A percentile compares a stretch with the other conserved stretches of the same genome.
Evolutionary conservation across 2,113 vertebrate species (phyloP).

Genomic region (Nanorana parkeri): DNA sequence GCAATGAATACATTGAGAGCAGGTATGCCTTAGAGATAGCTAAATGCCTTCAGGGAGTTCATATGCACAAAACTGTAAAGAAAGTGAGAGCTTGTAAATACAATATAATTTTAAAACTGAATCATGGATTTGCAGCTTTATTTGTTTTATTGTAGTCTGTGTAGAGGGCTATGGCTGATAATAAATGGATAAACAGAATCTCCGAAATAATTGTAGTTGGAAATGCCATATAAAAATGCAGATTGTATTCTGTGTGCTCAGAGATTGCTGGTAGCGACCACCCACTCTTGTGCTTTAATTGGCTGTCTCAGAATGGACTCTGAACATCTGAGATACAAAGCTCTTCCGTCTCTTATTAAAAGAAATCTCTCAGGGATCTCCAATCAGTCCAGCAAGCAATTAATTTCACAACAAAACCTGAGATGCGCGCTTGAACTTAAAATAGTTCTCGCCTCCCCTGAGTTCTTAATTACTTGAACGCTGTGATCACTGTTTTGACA

Average conservation of each 20-base stretch:
- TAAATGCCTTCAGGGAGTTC: no score
- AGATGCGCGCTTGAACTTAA: constrained; percentile 11
- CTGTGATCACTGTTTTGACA: constrained; percentile 27
- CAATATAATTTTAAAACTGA: no score
- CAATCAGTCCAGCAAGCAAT: constrained; percentile 29
- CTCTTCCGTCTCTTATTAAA: neutral
- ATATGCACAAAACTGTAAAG: no score
- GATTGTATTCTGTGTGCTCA: neutral
- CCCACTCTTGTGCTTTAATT: constrained; percentile 3
- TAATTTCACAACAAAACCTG: constrained; percentile 22
- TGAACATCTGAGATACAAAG: neutral
- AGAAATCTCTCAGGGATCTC: neutral
- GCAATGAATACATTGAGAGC: no score
- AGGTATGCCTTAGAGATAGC: no score
- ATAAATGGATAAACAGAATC: neutral
- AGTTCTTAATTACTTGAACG: constrained; percentile 26
- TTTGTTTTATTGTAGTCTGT: no score
- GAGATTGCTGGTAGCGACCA: neutral
- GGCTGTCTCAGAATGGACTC: neutral
- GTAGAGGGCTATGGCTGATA: no score
- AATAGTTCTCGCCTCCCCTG: constrained; percentile 28
- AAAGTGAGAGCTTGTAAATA: no score
- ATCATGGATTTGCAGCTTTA: no score
- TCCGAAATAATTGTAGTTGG: neutral
- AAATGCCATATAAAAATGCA: neutral